Conservation (phyloP, 2,888 invertebrate genomes). For the Dendrolimus houi region DNA sequence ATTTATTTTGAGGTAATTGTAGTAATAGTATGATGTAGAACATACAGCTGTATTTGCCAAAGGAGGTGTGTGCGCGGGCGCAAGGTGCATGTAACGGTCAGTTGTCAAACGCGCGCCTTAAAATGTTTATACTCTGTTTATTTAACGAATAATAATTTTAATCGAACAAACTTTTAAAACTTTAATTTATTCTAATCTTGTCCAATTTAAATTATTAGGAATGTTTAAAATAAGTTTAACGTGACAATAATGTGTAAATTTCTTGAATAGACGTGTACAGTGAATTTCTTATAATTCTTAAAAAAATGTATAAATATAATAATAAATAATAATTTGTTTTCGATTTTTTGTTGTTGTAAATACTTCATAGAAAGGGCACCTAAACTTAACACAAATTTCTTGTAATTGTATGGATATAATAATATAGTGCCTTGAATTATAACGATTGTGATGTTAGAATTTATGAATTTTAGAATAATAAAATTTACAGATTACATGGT, state of each 20-base stretch:
- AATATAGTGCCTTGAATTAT: constrained; percentile 5
- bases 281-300: not conserved
- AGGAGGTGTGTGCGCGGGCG: constrained; percentile 48
- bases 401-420: not conserved
- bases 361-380: constrained; percentile 1
- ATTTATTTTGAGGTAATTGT: constrained; percentile 38
- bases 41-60: constrained; percentile 72
- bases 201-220: constrained; percentile 2
- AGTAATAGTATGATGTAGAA: constrained; percentile 19
- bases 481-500: constrained; percentile 1
- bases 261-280: not conserved
- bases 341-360: constrained; percentile 1
- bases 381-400: not conserved
- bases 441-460: constrained; percentile 6
- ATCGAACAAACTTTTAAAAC: too few relatives aligned
- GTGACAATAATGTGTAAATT: not conserved
- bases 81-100: constrained; percentile 71
- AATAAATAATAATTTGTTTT: too few relatives aligned
- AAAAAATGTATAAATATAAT: not conserved
- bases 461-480: constrained; percentile 5
- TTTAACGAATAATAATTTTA: not conserved
- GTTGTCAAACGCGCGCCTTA: constrained; percentile 27
- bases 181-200: not conserved
- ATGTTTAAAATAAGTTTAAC: not conserved
- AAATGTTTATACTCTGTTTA: constrained; percentile 11